Percentiles rank a stretch among this genome's conserved stretches.
phyloP scores from a whole-genome alignment of 2,797 vertebrate species.

The Gambusia yucatana region DNA sequence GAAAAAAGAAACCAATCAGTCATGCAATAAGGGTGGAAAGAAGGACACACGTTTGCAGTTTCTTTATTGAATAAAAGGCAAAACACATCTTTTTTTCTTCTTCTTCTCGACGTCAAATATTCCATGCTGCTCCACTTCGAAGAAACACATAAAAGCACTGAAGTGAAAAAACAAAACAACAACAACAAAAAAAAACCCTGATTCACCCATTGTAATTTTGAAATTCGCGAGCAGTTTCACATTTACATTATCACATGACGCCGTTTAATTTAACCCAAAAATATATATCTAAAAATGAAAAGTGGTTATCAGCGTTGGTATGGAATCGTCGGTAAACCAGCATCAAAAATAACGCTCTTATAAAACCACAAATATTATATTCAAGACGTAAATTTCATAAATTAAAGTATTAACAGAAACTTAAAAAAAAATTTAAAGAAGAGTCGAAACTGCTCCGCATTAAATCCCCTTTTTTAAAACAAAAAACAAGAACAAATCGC shows the following conservation, averaged over 20 bases:
- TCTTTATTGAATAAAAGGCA: slow-evolving; percentile 77
- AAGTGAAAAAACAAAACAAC: slow-evolving; percentile 34
- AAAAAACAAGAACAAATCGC: slow-evolving; percentile 37
- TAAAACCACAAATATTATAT: background rate
- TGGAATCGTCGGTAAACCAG: background rate
- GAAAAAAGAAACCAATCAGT: slow-evolving; percentile 80
- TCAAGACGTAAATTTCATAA: background rate
- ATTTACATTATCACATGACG: slow-evolving; percentile 11
- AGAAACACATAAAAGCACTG: slow-evolving; percentile 86
- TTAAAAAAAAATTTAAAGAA: background rate
- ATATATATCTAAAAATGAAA: slow-evolving; percentile 12
- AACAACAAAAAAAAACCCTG: slow-evolving; percentile 13
- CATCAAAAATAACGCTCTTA: background rate
- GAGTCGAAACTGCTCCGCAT: background rate
- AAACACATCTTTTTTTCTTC: slow-evolving; percentile 60
- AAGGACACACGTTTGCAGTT: slow-evolving; percentile 78
- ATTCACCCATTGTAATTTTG: slow-evolving; percentile 67
- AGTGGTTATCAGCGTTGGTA: background rate
- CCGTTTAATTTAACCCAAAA: slow-evolving; percentile 9
- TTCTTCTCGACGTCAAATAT: slow-evolving; percentile 87
- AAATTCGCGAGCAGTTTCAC: slow-evolving; percentile 36
- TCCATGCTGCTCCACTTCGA: slow-evolving; percentile 95
- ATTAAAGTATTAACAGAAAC: background rate
- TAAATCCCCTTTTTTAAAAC: background rate
- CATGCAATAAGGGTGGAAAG: slow-evolving; percentile 91